These are phyloP conservation scores for Agonopterix alstromeriana DNA, from an alignment of 2,888 invertebrate genomes.

Conservation along the genomic window DNA sequence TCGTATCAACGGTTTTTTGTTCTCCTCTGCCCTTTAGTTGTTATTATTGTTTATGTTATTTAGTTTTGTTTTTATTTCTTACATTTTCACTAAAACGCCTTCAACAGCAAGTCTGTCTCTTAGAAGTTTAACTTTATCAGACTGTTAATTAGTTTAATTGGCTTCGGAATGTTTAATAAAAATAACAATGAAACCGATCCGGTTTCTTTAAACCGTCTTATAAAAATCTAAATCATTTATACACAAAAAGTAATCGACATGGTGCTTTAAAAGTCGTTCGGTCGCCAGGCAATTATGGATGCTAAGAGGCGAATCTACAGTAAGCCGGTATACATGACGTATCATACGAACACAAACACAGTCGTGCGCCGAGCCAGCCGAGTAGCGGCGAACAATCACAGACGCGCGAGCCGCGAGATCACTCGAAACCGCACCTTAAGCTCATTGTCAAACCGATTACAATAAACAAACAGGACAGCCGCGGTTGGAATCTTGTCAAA, in stretches of 20 bases:
- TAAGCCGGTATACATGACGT: constrained; percentile 72
- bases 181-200: too few relatives aligned
- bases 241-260: constrained; percentile 1
- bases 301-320: constrained; percentile 73
- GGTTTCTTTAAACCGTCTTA: too few relatives aligned
- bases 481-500: constrained; percentile 78
- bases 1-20: constrained; percentile 1
- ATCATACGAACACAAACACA: constrained; percentile 72
- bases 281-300: constrained; percentile 71
- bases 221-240: too few relatives aligned
- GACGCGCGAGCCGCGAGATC: constrained; percentile 61
- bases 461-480: constrained; percentile 77
- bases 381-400: constrained; percentile 65
- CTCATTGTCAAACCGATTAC: constrained; percentile 77
- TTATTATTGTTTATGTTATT: neutral
- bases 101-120: too few relatives aligned
- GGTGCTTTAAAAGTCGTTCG: constrained; percentile 47
- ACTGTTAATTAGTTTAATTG: too few relatives aligned
- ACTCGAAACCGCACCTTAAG: constrained; percentile 77
- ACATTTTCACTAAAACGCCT: too few relatives aligned
- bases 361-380: constrained; percentile 41
- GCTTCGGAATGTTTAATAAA: too few relatives aligned
- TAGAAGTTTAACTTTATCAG: too few relatives aligned
- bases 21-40: neutral
- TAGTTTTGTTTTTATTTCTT: neutral